Conservation (phyloP, 1,140 invertebrate genomes). For the Euborellia annulipes region DNA sequence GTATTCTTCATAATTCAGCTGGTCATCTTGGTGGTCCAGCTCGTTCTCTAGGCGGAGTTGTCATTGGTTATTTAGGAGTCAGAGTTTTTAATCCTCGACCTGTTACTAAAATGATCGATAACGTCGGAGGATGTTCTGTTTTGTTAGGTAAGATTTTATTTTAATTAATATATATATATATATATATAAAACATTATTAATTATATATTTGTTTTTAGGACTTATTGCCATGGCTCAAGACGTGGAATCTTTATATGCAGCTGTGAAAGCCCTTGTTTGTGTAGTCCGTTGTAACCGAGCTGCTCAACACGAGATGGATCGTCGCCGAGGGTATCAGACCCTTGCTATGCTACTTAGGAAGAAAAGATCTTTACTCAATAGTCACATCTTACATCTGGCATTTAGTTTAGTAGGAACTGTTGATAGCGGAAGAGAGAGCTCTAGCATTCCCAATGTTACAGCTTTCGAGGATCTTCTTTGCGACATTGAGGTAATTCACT, state of each 20-base stretch:
- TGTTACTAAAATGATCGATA: slow-evolving; percentile 85
- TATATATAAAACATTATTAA: too few species aligned
- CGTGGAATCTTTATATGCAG: slow-evolving; percentile 92
- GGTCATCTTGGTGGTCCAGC: slow-evolving; percentile 87
- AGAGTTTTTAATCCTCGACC: slow-evolving; percentile 88
- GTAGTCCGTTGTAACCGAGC: slow-evolving; percentile 86
- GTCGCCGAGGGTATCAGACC: slow-evolving; percentile 72
- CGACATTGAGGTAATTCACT: slow-evolving; percentile 75
- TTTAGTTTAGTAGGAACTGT: slow-evolving; percentile 90
- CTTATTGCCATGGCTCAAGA: slow-evolving; percentile 96
- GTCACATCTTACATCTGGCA: slow-evolving; percentile 89
- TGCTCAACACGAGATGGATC: slow-evolving; percentile 71
- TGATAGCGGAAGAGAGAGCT: slow-evolving; percentile 74
- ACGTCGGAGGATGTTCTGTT: slow-evolving; percentile 88
- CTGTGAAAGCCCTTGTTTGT: slow-evolving; percentile 93
- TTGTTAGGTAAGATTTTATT: slow-evolving; percentile 45
- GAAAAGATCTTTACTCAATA: slow-evolving; percentile 84
- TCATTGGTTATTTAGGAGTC: slow-evolving; percentile 90
- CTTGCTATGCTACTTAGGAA: slow-evolving; percentile 87
- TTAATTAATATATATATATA: slow-evolving; percentile 7
- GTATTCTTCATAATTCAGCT: slow-evolving; percentile 88
- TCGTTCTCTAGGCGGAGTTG: slow-evolving; percentile 83
- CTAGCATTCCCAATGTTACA: slow-evolving; percentile 75
- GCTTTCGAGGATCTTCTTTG: slow-evolving; percentile 92
- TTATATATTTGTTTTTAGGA: slow-evolving; percentile 24